Conservation (phyloP, 2,888 invertebrate genomes). For the Steinernema hermaphroditum region DNA sequence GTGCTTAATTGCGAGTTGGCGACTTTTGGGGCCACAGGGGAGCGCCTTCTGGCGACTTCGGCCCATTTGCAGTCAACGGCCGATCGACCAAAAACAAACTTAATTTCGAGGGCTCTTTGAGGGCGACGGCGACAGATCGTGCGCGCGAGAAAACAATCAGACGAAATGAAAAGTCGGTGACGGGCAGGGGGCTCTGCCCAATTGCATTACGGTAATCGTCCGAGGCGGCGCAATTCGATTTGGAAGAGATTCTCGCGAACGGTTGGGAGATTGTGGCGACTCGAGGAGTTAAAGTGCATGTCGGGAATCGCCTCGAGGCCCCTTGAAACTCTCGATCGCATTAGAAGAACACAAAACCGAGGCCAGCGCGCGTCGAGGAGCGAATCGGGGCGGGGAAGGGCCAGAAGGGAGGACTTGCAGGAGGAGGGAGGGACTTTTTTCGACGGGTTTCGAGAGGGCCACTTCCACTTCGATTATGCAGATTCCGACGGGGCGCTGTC, state of each 20-base stretch:
- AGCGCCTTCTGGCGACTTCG: too few species aligned
- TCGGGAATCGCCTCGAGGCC: constrained; percentile 8
- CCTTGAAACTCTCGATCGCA: constrained; percentile 9
- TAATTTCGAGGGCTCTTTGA: constrained; percentile 4
- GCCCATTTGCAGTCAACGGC: too few species aligned
- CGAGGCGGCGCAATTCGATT: not conserved
- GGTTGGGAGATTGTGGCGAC: not conserved
- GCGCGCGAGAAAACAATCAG: constrained; percentile 14
- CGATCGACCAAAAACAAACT: constrained; percentile 8
- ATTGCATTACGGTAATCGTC: constrained; percentile 26
- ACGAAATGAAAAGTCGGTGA: constrained; percentile 18
- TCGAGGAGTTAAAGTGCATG: not conserved
- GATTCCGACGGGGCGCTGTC: not conserved
- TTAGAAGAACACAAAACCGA: constrained; percentile 12
- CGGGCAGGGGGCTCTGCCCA: not conserved
- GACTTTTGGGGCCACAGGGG: too few species aligned
- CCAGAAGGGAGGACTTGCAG: not conserved
- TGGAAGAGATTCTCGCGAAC: not conserved
- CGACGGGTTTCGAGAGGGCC: not conserved
- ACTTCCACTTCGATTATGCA: not conserved
- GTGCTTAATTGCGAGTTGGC: not conserved
- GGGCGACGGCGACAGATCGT: not conserved
- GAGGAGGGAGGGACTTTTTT: not conserved
- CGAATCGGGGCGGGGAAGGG: not conserved
- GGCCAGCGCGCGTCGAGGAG: too few species aligned